Evolutionary conservation across 1,140 invertebrate species (phyloP).

Genomic region (Melipona quadrifasciata): DNA sequence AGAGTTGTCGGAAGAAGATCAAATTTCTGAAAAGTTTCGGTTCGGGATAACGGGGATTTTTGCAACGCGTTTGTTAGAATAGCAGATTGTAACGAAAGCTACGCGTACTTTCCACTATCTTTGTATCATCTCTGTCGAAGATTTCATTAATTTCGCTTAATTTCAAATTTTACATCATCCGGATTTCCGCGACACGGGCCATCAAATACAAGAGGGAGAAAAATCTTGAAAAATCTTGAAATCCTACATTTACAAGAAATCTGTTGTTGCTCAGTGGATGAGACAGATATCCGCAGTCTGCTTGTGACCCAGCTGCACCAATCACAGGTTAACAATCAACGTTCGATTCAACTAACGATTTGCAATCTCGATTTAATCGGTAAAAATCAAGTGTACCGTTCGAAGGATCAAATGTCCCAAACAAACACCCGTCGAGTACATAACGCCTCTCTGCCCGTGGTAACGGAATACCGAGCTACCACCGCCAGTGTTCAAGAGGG

Average conservation of each 20-base stretch:
- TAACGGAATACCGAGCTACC: constrained; percentile 26
- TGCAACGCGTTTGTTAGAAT: background rate
- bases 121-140: no score
- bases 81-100: no score
- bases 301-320: no score
- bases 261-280: no score
- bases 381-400: background rate
- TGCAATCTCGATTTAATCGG: background rate
- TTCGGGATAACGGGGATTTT: background rate
- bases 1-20: background rate
- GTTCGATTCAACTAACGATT: background rate
- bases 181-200: no score
- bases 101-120: no score
- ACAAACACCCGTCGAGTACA: constrained; percentile 8
- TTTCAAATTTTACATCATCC: no score
- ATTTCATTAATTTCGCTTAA: no score
- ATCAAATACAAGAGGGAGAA: no score
- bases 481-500: background rate
- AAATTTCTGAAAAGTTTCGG: background rate
- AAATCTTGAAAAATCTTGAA: no score
- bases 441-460: background rate
- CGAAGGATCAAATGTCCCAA: background rate
- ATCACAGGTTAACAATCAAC: background rate
- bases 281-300: no score
- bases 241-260: no score